Evolutionary conservation across 2,888 invertebrate genomes (phyloP), one percentile per base, ranked within the genome.

Genomic region (Empis livida): DNA sequence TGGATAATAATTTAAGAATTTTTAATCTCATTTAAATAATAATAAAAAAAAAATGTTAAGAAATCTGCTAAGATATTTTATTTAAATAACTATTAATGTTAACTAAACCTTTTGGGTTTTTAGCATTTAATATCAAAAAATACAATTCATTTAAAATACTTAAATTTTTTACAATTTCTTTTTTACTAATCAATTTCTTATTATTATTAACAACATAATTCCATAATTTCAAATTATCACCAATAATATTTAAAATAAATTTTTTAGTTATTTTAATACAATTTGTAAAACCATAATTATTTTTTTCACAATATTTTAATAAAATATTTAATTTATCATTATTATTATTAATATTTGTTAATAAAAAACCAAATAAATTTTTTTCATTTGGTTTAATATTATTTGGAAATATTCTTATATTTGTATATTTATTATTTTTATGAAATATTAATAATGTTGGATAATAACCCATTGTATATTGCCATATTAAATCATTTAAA

Each of bases 361-460:
- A 65, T 45, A 87, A 76, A 58, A 90, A 84, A 55, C 80, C 80
- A 46, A 82, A 68, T 48, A 86, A 67, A 46, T 60, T 67, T n/a
- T 59, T 55, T 0, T 59, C 56, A 44, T 61, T 59, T 1, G 57
- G 55, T 23, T 59, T 55, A 20, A 77, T 65, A 48, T 71, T 64
- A 53, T 65, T 64, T 10, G 89, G 85, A 67, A 79, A 87, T 44
- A 79, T 71, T 44, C 79, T 73, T 5, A 20, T 20, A 20, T 10
- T 11, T 14, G 5, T 2, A 27, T 41, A 14, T 2, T 14, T 27
- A 14, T 41, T 78, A 56, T 75, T 69, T 8, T 81, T 76, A 1
- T 88, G 86, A 63, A 90, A 87, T 51, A 90, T 84, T 30, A 91
- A 70, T 41, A 94, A 73, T 0, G 86, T 79, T 14, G 94, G 94